Conservation (phyloP, 2,888 invertebrate genomes). For the Xestia c-nigrum region DNA sequence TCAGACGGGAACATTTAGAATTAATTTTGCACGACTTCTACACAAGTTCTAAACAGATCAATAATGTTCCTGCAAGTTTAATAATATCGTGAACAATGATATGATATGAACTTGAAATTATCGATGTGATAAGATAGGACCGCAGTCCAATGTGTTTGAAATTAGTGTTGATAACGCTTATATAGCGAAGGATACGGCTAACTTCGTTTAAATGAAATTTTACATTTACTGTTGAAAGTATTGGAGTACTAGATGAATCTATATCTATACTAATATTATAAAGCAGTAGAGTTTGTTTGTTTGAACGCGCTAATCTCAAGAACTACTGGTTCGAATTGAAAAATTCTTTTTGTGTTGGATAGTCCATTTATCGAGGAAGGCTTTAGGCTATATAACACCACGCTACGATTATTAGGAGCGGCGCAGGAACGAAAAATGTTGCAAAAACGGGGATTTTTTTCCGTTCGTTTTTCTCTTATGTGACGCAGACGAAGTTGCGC, state of each 20-base stretch:
- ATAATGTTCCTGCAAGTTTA: constrained; percentile 54
- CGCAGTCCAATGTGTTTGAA: constrained; percentile 44
- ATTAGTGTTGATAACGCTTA: constrained; percentile 45
- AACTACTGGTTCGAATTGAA: no score
- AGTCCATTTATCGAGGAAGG: no score
- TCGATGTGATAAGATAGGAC: constrained; percentile 57
- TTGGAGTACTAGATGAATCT: background rate
- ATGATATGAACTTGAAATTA: constrained; percentile 56
- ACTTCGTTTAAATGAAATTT: background rate
- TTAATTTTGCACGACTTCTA: background rate
- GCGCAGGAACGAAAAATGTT: no score
- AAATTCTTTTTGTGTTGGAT: no score
- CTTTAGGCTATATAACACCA: no score
- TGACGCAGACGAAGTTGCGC: no score
- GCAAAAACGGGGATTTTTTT: no score
- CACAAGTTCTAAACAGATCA: constrained; percentile 39
- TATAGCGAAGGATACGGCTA: background rate
- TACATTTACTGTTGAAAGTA: background rate
- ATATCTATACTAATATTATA: no score
- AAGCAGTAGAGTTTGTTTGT: no score
- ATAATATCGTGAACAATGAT: constrained; percentile 57
- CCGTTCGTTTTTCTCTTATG: no score
- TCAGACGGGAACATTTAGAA: background rate
- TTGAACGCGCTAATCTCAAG: no score
- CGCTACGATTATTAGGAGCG: no score